Evolutionary conservation across 2,888 invertebrate species (phyloP), one percentile per base, ranked within the genome.

Genomic region (Phortica okadai): DNA sequence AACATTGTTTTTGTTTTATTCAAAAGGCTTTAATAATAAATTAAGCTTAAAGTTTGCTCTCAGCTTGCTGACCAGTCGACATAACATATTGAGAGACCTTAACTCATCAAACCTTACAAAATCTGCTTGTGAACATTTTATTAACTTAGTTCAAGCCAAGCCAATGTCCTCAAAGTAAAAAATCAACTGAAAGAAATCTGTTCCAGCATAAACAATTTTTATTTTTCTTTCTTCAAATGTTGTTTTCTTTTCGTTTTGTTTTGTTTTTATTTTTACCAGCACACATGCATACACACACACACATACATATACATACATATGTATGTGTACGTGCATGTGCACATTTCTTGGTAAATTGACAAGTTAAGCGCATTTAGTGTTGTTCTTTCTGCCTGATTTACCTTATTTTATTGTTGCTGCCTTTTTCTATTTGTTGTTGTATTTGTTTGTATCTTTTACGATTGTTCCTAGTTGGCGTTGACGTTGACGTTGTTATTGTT

Each of bases 381-480:
- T 84, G 75, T 75, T 76, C 64, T 74, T 74, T 82, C 77, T 79
- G 80, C 83, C 75, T 73, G 81, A 83, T 77, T 86, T 85, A 85
- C 87, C 86, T 86, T 80, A 73, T 76, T 67, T 67, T 56, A 44
- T 59, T 75, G 76, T 62, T 76, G 10, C 64, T 79, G 78, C 78
- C 64, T 77, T 77, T 73, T 81, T 82, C 81, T 64, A 76, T 73
- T 79, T 73, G 59, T 50, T 75, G 16, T 75, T 74, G 56, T n/a
- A 3, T 8, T 41, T 73, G 56, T 33, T 41, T 54, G 11, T 56
- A 56, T 56, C 21, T 54, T 56, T 73, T 16, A 25, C 21, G 54
- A 45, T 73, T 56, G 41, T 73, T 16, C 56, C 42, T 73, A 73
- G 64, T 54, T 74, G 74, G 73, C 78, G 75, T 62, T 75, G 74